phyloP scores from a whole-genome alignment of 1,140 invertebrate genomes.

The Choristoneura fumiferana region DNA sequence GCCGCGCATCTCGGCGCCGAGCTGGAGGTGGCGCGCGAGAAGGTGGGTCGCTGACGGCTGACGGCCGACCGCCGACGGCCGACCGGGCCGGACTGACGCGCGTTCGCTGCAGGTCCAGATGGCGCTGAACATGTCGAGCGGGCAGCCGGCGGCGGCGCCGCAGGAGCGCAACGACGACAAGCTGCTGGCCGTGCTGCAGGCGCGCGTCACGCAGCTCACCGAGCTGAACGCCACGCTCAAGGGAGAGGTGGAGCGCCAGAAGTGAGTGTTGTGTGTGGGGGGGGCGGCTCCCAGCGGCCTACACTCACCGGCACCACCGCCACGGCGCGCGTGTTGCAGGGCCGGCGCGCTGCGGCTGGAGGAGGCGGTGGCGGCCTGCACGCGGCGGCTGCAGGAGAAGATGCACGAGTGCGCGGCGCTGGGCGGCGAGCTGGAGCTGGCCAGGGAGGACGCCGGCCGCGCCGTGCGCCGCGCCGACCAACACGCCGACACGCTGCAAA shows the following conservation, averaged over 20 bases:
- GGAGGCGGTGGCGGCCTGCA: slow-evolving; percentile 64
- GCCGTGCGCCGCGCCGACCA: slow-evolving; percentile 82
- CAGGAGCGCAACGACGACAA: slow-evolving; percentile 38
- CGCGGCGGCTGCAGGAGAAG: slow-evolving; percentile 53
- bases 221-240: slow-evolving; percentile 20
- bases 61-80: too few relatives aligned
- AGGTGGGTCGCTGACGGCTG: background rate
- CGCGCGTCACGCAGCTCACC: slow-evolving; percentile 23
- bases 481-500: slow-evolving; percentile 70
- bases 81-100: too few relatives aligned
- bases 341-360: slow-evolving; percentile 29
- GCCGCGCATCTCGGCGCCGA: slow-evolving; percentile 76
- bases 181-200: slow-evolving; percentile 15
- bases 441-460: slow-evolving; percentile 82
- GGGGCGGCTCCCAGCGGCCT: background rate
- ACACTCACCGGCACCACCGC: background rate
- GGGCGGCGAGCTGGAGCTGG: slow-evolving; percentile 80
- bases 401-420: slow-evolving; percentile 72
- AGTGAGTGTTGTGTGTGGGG: background rate
- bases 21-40: slow-evolving; percentile 66
- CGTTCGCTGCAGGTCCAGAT: slow-evolving; percentile 20
- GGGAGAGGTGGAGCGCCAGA: slow-evolving; percentile 33
- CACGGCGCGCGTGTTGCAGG: slow-evolving; percentile 25
- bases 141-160: slow-evolving; percentile 18
- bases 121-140: background rate